These are phyloP conservation scores for Orthosia gracilis DNA, from an alignment of 2,888 invertebrate species.

Conservation along the genomic window DNA sequence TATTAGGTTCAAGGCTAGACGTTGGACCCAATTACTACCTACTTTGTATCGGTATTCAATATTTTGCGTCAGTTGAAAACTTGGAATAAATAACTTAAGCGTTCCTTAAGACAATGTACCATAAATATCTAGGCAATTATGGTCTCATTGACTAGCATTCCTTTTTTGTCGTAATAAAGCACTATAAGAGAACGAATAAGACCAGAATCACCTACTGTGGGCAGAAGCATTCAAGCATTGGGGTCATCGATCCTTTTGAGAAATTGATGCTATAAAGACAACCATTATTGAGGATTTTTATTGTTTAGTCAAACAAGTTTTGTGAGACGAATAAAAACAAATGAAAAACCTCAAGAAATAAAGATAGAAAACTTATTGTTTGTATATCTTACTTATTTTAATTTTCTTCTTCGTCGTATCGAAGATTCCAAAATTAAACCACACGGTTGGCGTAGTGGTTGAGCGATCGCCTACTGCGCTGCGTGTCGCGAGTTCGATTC, in stretches of 20 bases:
- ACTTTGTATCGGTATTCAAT: not conserved
- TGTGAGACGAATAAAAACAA: not conserved
- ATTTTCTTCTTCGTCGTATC: no score
- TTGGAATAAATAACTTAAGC: fast-evolving
- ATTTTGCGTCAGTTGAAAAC: not conserved
- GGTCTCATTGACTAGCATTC: slow-evolving; percentile 9
- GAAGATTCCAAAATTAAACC: no score
- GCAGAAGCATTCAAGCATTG: slow-evolving; percentile 12
- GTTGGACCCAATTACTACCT: not conserved
- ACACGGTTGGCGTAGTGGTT: no score
- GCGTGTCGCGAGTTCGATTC: no score
- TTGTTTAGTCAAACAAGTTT: not conserved
- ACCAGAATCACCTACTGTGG: slow-evolving; percentile 14
- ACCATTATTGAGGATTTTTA: not conserved
- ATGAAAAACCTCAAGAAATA: not conserved
- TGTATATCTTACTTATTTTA: no score
- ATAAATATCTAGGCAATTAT: slow-evolving; percentile 1
- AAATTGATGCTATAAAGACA: not conserved
- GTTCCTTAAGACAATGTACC: not conserved
- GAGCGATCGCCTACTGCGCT: no score
- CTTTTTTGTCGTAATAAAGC: slow-evolving; percentile 9
- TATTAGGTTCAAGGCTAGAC: not conserved
- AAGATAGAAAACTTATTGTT: no score
- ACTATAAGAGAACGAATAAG: not conserved
- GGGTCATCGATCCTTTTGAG: not conserved